Base-by-base conservation (phyloP, 2,888 invertebrate species). In the Eupithecia insigniata region DNA sequence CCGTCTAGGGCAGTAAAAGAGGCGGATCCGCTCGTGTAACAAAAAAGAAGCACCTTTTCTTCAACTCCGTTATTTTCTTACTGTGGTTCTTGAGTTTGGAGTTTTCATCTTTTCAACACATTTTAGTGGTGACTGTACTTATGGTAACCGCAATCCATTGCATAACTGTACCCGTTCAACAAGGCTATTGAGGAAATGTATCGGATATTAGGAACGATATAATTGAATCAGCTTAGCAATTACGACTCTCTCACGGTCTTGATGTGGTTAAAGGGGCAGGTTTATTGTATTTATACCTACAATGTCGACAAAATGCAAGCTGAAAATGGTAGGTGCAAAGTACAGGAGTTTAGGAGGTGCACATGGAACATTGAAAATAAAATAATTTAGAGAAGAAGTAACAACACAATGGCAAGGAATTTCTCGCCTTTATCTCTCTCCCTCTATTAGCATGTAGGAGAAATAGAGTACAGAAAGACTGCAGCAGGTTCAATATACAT, bases 181-280 rank as follows among this genome's bases (percentile, higher is more conserved):
- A 26, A 61, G 16, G 67, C 72, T 72, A 72, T 72, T 72, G 72
- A 68, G 75, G 72, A 75, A 75, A 75, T 51, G 66, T 61, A 75
- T 66, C 62, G 65, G 72, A 62, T 58, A 22, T 74, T 69, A 71
- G 71, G 55, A 71, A 43, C 69, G 55, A 55, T 55, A 5, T 69
- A 74, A 67, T 74, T 69, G 71, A 69, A 64, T 65, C 34, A 30
- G 70, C 66, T 73, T 66, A 36, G 69, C 46, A 71, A 75, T 75
- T 46, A 66, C 61, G 43, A 39, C 51, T 34, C 69, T 73, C 75
- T 60, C 70, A 74, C 74, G 74, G 71, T 65, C n/a, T 62, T 5
- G 55, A 26, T 62, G 60, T 60, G 61, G 61, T 34, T 34, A 62
- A 62, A 62, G 61, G 61, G 10, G 32, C 12, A 18, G 55, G 46